Conservation (phyloP, 1,140 invertebrate species). For the Euschistus heros region DNA sequence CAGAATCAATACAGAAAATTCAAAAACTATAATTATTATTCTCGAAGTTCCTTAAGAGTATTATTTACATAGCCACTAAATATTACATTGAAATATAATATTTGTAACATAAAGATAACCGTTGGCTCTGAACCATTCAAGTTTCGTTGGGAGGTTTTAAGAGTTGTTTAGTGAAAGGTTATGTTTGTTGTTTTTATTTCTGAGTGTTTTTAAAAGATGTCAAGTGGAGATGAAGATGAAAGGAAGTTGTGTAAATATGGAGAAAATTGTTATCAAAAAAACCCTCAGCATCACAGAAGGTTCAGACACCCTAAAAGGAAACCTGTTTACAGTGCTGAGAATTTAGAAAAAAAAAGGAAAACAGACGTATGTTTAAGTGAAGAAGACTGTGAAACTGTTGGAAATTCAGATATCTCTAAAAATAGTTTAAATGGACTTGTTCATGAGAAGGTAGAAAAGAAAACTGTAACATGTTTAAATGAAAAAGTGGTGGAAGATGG, state of each 20-base stretch:
- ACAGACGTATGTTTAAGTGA: not conserved
- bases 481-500: not conserved
- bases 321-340: slow-evolving; percentile 7
- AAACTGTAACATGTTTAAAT: not conserved
- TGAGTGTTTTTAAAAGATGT: not conserved
- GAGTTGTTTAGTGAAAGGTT: not conserved
- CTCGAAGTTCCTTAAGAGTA: no score
- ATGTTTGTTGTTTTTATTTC: not conserved
- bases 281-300: slow-evolving; percentile 58
- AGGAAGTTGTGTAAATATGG: slow-evolving; percentile 63
- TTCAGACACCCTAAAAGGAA: slow-evolving; percentile 61
- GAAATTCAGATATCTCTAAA: slow-evolving; percentile 1
- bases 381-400: not conserved
- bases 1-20: no score
- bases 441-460: no score
- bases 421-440: not conserved
- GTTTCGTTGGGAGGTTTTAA: no score
- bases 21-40: no score
- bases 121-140: no score
- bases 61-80: no score
- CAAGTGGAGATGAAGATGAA: slow-evolving; percentile 34
- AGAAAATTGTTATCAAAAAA: slow-evolving; percentile 72
- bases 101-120: no score
- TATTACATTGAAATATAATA: no score
- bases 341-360: not conserved